Evolutionary conservation across 2,797 vertebrate species (phyloP), one percentile per base, ranked within the genome.

Genomic region (Neoniphon sammara): DNA sequence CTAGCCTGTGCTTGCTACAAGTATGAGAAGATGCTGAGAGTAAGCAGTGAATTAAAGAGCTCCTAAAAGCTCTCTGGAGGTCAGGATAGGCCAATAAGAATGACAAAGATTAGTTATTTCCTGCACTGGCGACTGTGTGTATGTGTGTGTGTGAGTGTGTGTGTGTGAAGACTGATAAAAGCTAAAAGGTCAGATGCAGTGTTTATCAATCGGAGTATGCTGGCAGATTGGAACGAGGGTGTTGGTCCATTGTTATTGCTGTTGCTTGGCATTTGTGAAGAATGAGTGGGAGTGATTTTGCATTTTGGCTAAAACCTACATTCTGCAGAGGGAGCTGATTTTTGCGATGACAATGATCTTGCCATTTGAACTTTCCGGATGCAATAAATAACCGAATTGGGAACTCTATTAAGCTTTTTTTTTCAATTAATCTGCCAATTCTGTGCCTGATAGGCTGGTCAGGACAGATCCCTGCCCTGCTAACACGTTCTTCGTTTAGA

Each of bases 161-260:
- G 5, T 58, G 18, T 27, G 49, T 47, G 34, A 23, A 42, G 57
- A 66, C 31, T 59, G 76, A 85, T 85, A 85, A 87, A 66, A 44
- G 31, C 30, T 36, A 60, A 53, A 52, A 65, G 77, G 74, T 54
- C 23, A 50, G 27, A 27, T 73, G 72, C 34, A 57, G 54, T 36
- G 44, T 49, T 78, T 81, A 83, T 87, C 75, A 36, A 56, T 11
- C 52, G 46, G 52, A 59, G 60, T 46, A 54, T 21, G 25, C 75
- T 58, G 44, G 50, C 70, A 50, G 59, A 73, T 60, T 21, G 46
- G 56, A 57, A 39, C 31, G 64, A 57, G 78, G 31, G 69, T 44
- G 54, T 77, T 44, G 17, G 66, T 53, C 23, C 66, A 42, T 66
- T 55, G 59, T 64, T 70, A 6, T 34, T 66, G 42, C 20, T 50